Conservation (phyloP, 30 jellyfish, hydroid and myxozoan genomes). For the Cassiopea andromeda region DNA sequence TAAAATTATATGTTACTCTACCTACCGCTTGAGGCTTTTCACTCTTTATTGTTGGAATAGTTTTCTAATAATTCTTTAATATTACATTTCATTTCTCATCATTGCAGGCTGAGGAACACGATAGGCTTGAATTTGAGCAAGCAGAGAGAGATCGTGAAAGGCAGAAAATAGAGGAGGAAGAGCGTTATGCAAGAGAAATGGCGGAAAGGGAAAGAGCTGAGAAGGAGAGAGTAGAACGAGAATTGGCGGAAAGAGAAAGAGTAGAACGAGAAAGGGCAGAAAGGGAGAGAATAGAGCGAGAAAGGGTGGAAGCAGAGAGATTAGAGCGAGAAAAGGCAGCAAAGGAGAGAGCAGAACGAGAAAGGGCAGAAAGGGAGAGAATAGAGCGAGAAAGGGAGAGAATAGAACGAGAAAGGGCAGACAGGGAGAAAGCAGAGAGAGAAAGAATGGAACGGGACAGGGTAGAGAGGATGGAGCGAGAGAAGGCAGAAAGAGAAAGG, state of each 20-base stretch:
- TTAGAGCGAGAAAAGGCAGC: slow-evolving; percentile 38
- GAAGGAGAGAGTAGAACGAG: slow-evolving; percentile 15
- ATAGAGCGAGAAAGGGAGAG: slow-evolving; percentile 36
- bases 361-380: slow-evolving; percentile 40
- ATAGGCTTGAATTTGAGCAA: slow-evolving; percentile 31
- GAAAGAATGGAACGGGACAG: slow-evolving; percentile 29
- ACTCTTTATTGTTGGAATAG: too few species aligned
- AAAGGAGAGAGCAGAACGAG: slow-evolving; percentile 31
- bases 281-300: slow-evolving; percentile 25
- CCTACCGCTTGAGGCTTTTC: not conserved
- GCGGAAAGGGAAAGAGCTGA: slow-evolving; percentile 30
- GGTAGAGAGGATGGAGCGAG: not conserved
- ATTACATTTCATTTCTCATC: not conserved
- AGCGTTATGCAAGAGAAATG: slow-evolving; percentile 8
- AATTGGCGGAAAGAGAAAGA: slow-evolving; percentile 31
- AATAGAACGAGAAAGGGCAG: slow-evolving; percentile 34
- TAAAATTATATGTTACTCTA: not conserved
- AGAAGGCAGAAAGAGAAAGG: not conserved
- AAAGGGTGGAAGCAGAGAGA: slow-evolving; percentile 40
- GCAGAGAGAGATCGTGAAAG: slow-evolving; percentile 15
- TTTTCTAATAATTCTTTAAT: not conserved
- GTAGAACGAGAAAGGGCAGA: slow-evolving; percentile 36
- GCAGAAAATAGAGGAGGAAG: slow-evolving; percentile 34
- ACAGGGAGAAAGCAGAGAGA: slow-evolving; percentile 28
- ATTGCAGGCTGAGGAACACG: slow-evolving; percentile 48